Conservation (phyloP, 2,888 invertebrate genomes). For the Eupeodes latifasciatus region DNA sequence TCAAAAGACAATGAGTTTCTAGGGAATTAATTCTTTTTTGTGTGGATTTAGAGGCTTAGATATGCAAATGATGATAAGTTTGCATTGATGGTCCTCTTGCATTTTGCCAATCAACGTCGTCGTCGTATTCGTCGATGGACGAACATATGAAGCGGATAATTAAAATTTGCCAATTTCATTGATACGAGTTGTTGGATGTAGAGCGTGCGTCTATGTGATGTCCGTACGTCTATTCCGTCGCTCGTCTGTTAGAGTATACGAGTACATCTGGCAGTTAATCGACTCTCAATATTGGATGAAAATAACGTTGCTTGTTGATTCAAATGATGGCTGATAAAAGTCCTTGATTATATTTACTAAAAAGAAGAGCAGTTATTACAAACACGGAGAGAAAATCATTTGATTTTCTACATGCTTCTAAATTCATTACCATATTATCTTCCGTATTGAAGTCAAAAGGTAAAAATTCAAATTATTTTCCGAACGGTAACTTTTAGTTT, state of each 20-base stretch:
- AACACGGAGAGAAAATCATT: neutral
- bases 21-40: neutral
- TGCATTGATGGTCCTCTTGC: constrained; percentile 45
- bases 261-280: constrained; percentile 4
- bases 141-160: constrained; percentile 62
- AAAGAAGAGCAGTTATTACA: constrained; percentile 2
- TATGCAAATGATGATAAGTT: constrained; percentile 66
- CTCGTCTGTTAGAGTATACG: no score
- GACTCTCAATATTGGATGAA: constrained; percentile 8
- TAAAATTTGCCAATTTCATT: constrained; percentile 59
- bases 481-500: no score
- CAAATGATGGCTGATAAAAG: constrained; percentile 58
- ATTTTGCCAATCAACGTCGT: constrained; percentile 17
- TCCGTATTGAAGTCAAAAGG: no score
- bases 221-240: constrained; percentile 15
- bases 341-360: constrained; percentile 60
- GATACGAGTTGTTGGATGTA: neutral
- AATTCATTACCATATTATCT: no score
- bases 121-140: neutral
- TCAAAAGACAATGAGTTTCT: constrained; percentile 28
- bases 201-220: constrained; percentile 6
- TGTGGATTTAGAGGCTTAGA: constrained; percentile 25
- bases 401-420: neutral
- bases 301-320: constrained; percentile 43
- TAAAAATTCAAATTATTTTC: no score